These are phyloP conservation scores for Austrofundulus limnaeus DNA, from an alignment of 2,113 vertebrate species.

Conservation along the genomic window DNA sequence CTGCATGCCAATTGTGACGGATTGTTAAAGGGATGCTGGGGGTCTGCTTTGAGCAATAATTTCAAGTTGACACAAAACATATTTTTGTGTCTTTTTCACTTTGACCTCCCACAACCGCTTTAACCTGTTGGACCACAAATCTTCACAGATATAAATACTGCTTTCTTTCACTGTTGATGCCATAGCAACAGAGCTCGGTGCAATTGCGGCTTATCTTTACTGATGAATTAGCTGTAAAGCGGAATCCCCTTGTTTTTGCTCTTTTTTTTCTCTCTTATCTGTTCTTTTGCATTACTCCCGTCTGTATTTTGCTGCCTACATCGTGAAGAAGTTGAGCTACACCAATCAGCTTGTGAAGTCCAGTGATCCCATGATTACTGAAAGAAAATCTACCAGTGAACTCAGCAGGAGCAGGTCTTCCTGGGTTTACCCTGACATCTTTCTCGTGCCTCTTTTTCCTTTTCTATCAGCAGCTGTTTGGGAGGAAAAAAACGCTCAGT, in stretches of 20 bases:
- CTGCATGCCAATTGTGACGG: not conserved
- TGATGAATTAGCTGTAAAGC: conserved; percentile 8
- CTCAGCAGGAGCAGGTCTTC: conserved; percentile 16
- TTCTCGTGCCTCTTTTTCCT: conserved; percentile 10
- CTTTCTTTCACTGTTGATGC: conserved; percentile 40
- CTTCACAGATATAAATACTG: conserved; percentile 19
- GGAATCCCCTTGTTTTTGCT: conserved; percentile 25
- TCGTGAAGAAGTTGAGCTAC: conserved; percentile 13
- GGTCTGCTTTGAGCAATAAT: not conserved
- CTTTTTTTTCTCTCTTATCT: not conserved
- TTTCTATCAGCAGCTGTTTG: conserved; percentile 6
- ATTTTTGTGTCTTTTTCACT: not conserved
- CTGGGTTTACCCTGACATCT: conserved; percentile 19
- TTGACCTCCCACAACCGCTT: conserved; percentile 2
- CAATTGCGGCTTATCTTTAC: conserved; percentile 19
- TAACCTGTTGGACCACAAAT: conserved; percentile 25
- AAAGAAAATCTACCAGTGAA: conserved; percentile 16
- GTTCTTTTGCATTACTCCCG: not conserved
- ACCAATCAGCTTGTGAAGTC: conserved; percentile 34
- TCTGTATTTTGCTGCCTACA: conserved; percentile 8
- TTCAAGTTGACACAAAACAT: not conserved
- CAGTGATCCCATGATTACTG: conserved; percentile 25
- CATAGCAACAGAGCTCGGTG: conserved; percentile 61
- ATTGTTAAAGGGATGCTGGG: not conserved
- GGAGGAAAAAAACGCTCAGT: conserved; percentile 11